phyloP scores from a whole-genome alignment of 2,797 vertebrate genomes.

The Petrocephalus sullivani region DNA sequence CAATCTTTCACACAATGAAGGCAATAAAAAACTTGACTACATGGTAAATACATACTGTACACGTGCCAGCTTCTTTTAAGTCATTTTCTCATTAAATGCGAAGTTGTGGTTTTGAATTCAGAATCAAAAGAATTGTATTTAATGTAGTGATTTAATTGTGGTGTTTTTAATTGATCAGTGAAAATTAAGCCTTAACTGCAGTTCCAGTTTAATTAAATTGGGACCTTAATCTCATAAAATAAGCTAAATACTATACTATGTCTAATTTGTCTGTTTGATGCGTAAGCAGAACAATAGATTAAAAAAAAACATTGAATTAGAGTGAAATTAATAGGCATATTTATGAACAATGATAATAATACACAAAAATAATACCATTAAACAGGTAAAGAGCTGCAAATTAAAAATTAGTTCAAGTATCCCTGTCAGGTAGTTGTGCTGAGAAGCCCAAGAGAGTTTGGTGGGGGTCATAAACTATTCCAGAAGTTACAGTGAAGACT shows the following conservation, averaged over 20 bases:
- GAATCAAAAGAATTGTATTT: not conserved
- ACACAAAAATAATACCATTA: not conserved
- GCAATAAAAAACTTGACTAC: not conserved
- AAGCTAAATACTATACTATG: not conserved
- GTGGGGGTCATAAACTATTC: not conserved
- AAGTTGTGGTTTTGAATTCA: not conserved
- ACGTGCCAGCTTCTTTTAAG: not conserved
- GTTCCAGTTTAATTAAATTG: slow-evolving; percentile 27
- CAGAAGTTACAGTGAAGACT: not conserved
- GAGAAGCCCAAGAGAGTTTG: not conserved
- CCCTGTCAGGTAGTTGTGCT: not conserved
- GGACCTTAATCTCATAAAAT: not conserved
- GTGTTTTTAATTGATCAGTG: not conserved
- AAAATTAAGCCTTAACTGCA: not conserved
- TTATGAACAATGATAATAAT: not conserved
- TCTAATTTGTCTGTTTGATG: not conserved
- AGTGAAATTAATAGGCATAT: not conserved
- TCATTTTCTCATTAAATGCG: not conserved
- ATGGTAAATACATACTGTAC: not conserved
- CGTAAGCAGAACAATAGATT: not conserved
- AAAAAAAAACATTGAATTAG: not conserved
- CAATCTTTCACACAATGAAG: not conserved
- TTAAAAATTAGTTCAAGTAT: not conserved
- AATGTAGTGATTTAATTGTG: not conserved
- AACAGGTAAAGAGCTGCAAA: not conserved